Evolutionary conservation across 2,888 invertebrate species (phyloP).

Genomic region (Xestia ashworthii): DNA sequence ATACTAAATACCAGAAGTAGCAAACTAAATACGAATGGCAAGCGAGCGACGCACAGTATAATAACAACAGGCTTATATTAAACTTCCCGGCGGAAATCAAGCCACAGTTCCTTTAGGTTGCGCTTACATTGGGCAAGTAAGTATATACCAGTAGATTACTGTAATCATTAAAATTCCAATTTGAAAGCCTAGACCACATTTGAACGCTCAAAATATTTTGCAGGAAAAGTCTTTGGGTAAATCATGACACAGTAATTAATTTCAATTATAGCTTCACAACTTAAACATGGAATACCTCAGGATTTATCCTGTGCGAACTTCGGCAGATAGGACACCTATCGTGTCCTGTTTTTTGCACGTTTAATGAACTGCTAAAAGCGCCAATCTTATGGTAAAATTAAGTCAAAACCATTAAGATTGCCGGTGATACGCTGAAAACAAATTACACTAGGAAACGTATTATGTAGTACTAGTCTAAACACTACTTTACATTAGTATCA

Average conservation of each 20-base stretch:
- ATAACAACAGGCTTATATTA: conserved; percentile 44
- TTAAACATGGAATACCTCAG: too few relatives aligned
- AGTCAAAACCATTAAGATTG: too few relatives aligned
- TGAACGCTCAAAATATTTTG: not conserved
- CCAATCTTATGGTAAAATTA: too few relatives aligned
- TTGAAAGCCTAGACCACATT: not conserved
- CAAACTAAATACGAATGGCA: conserved; percentile 22
- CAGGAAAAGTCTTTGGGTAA: not conserved
- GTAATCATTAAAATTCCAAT: not conserved
- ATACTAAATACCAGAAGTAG: conserved; percentile 14
- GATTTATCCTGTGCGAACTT: too few relatives aligned
- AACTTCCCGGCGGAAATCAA: conserved; percentile 38
- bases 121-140: conserved; percentile 7
- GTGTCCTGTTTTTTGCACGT: too few relatives aligned
- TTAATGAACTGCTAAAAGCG: too few relatives aligned
- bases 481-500: not conserved
- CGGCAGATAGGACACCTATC: too few relatives aligned
- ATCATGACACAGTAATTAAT: not conserved
- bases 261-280: too few relatives aligned
- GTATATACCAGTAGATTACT: not conserved
- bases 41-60: conserved; percentile 20
- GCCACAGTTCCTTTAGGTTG: not conserved
- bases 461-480: not conserved
- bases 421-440: too few relatives aligned
- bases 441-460: too few relatives aligned